Percentiles rank a stretch among this genome's conserved stretches.
Evolutionary conservation across 2,888 invertebrate genomes (phyloP).

Genomic region (Molorchus minor): DNA sequence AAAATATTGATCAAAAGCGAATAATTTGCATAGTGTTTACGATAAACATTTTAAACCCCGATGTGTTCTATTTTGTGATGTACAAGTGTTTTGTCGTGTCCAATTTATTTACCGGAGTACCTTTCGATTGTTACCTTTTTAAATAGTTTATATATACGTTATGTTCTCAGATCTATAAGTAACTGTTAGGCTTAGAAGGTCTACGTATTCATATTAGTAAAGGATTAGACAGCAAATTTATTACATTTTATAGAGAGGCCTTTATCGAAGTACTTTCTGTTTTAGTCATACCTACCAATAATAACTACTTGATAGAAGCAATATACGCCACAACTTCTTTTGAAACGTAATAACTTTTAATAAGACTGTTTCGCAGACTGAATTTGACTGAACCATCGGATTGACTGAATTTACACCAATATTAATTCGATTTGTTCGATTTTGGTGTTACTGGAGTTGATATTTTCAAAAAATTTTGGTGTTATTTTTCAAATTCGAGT

Average conservation of each 20-base stretch:
- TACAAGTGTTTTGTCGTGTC: constrained; percentile 49
- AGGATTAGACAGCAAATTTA: background rate
- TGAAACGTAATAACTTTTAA: constrained; percentile 49
- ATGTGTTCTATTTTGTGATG: constrained; percentile 60
- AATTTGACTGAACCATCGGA: constrained; percentile 58
- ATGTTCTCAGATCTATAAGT: constrained; percentile 35
- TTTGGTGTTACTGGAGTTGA: constrained; percentile 43
- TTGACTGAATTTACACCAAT: constrained; percentile 56
- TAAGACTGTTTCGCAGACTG: constrained; percentile 60
- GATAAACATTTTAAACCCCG: constrained; percentile 47
- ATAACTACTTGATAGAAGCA: constrained; percentile 47
- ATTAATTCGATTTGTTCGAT: constrained; percentile 40
- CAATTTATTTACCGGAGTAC: constrained; percentile 42
- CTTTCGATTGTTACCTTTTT: constrained; percentile 43
- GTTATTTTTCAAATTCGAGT: constrained; percentile 44
- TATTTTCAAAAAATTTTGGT: constrained; percentile 32
- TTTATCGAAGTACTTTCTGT: constrained; percentile 29
- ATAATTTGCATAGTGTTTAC: constrained; percentile 45
- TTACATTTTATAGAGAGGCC: constrained; percentile 41
- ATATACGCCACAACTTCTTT: constrained; percentile 49
- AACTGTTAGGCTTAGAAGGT: constrained; percentile 20
- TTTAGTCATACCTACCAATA: constrained; percentile 22
- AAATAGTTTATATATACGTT: constrained; percentile 47
- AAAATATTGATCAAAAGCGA: constrained; percentile 56
- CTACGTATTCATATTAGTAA: constrained; percentile 8